Evolutionary conservation across 2,113 vertebrate genomes (phyloP).

Genomic region (Otolemur garnettii): DNA sequence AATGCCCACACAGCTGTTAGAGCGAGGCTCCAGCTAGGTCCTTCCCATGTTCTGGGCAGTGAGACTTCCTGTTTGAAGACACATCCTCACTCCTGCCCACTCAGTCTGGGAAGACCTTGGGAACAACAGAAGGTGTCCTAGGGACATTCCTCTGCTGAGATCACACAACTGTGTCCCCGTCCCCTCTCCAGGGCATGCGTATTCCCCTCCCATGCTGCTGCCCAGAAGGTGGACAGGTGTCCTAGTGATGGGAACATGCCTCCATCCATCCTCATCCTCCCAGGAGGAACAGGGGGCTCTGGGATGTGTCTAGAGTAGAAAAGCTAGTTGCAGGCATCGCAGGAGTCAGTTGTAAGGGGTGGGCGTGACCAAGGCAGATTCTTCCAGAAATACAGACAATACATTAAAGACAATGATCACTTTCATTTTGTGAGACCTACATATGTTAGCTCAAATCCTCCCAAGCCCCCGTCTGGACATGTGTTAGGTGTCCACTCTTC

Average conservation of each 20-base stretch:
- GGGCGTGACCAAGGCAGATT: background rate
- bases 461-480: accelerated
- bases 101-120: background rate
- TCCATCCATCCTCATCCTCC: background rate
- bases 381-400: background rate
- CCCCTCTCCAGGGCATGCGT: background rate
- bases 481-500: background rate
- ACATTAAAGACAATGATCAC: background rate
- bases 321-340: background rate
- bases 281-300: background rate
- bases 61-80: background rate
- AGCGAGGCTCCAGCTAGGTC: background rate
- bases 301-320: background rate
- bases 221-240: background rate
- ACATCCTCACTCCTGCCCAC: background rate
- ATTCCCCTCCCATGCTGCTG: background rate
- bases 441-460: background rate
- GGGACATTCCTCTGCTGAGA: constrained; percentile 25
- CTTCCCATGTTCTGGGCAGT: background rate
- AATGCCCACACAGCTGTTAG: constrained; percentile 34
- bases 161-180: background rate
- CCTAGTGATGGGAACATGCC: accelerated
- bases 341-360: background rate
- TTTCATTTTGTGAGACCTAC: background rate
- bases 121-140: constrained; percentile 8